Conservation (phyloP, 2,797 vertebrate species). For the Chiroxiphia lanceolata region DNA sequence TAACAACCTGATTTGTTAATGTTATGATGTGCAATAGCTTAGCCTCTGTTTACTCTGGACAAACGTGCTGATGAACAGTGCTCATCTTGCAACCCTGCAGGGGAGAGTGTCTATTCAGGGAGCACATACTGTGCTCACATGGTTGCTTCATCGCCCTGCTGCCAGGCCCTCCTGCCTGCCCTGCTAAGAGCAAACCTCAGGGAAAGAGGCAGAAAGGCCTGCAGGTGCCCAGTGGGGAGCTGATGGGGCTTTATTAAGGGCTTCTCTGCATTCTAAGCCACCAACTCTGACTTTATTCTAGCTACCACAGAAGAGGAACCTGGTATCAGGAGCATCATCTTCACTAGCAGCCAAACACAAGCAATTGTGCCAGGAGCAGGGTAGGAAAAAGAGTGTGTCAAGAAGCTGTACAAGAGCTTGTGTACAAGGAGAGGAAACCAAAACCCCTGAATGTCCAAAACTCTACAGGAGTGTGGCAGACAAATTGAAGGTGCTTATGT, state of each 20-base stretch:
- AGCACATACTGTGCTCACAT: background rate
- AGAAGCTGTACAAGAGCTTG: background rate
- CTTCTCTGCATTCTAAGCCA: background rate
- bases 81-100: background rate
- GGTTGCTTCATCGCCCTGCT: fast-evolving
- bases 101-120: background rate
- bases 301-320: fast-evolving
- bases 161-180: background rate
- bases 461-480: background rate
- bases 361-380: background rate
- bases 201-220: background rate
- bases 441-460: background rate
- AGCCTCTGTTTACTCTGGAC: background rate
- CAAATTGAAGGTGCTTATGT: background rate
- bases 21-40: background rate
- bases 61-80: background rate
- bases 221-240: fast-evolving
- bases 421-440: background rate
- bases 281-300: background rate
- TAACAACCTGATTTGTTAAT: background rate
- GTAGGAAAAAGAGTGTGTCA: background rate
- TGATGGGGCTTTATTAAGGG: background rate
- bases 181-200: background rate
- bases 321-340: background rate
- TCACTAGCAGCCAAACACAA: background rate